These are phyloP conservation scores for Tinea semifulvella DNA, from an alignment of 2,888 invertebrate species.

Conservation along the genomic window DNA sequence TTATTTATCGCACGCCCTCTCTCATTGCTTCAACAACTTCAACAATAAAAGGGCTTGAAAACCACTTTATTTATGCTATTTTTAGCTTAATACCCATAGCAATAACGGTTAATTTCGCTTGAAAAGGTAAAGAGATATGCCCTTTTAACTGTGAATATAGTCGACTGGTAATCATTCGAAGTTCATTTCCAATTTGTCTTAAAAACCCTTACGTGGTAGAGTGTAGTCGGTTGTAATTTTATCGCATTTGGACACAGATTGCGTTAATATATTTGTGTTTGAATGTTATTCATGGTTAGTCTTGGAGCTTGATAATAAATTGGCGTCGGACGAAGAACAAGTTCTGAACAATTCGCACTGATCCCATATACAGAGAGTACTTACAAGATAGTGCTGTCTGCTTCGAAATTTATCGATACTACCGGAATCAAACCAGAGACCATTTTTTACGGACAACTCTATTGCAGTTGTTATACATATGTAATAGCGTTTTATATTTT, in stretches of 20 bases:
- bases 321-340: conserved; percentile 50
- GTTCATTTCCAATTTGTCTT: conserved; percentile 53
- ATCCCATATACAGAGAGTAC: conserved; percentile 33
- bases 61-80: not conserved
- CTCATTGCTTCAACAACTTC: conserved; percentile 54
- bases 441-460: too few relatives aligned
- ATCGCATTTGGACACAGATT: conserved; percentile 18
- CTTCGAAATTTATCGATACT: not conserved
- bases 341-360: conserved; percentile 45
- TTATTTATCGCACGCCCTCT: conserved; percentile 67
- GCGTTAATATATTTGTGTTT: conserved; percentile 11
- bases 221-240: conserved; percentile 6
- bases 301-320: conserved; percentile 60
- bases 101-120: not conserved
- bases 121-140: conserved; percentile 26
- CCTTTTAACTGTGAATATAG: conserved; percentile 43
- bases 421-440: not conserved
- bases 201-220: conserved; percentile 19
- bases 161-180: conserved; percentile 61
- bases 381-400: conserved; percentile 20
- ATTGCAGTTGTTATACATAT: too few relatives aligned
- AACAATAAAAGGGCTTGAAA: conserved; percentile 23
- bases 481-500: too few relatives aligned
- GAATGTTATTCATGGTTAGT: conserved; percentile 46
- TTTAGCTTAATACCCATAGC: not conserved